Evolutionary conservation across 2,113 vertebrate genomes (phyloP).

Genomic region (Phodopus roborovskii): DNA sequence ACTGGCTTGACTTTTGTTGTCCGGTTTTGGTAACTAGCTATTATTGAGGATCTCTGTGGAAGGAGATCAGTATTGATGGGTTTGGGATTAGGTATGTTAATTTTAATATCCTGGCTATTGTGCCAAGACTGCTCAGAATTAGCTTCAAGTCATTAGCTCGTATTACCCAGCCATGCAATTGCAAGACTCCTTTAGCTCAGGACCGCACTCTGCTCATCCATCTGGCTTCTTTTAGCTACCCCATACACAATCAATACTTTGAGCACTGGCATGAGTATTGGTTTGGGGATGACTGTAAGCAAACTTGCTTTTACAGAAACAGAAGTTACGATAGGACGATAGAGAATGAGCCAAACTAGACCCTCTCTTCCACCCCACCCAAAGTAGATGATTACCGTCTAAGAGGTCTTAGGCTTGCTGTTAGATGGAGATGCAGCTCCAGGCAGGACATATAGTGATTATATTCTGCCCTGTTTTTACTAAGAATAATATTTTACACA

Average conservation of each 20-base stretch:
- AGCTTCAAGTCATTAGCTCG: neutral
- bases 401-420: neutral
- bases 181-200: neutral
- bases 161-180: neutral
- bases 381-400: too few relatives aligned
- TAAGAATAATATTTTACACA: conserved; percentile 37
- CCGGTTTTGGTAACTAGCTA: neutral
- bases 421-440: neutral
- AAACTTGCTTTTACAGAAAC: conserved; percentile 10
- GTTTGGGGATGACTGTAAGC: neutral
- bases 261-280: neutral
- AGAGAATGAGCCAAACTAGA: conserved; percentile 4
- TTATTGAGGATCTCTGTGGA: neutral
- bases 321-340: neutral
- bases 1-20: neutral
- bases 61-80: neutral
- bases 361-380: neutral
- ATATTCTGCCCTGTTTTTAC: neutral
- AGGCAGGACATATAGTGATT: neutral
- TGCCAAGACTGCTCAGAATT: conserved; percentile 21
- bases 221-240: neutral
- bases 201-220: neutral
- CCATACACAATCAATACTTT: neutral
- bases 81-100: neutral
- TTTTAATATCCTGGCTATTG: conserved; percentile 18